Evolutionary conservation across 2,888 invertebrate species (phyloP), one percentile per base, ranked within the genome.

Genomic region (Cerastis leucographa): DNA sequence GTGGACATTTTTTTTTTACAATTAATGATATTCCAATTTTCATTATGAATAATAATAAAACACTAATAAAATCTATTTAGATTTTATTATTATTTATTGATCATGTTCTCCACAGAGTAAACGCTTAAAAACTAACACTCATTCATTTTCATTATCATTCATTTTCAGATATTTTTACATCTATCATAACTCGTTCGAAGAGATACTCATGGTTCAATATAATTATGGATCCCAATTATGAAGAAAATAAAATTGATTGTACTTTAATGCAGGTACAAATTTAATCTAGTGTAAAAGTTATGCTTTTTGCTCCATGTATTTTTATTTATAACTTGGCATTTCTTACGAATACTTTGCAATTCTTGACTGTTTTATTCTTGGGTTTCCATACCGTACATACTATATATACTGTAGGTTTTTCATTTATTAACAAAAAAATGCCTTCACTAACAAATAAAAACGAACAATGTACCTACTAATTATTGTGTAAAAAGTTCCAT

Each of bases 151-250:
- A 65, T 66, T 46, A 44, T 69, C 59, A 61, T 79, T 69, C 12
- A 75, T 72, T 83, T 83, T 83, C 83, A 83, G 82, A 64, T 19
- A 22, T 59, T 6, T 51, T 66, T 11, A 19, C 75, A 59, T 54
- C 29, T 64, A 62, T 61, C 17, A 46, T 25, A 11, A 42, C 22
- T 35, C 29, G 35, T 46, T 29, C 51, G 12, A 75, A 54, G 35
- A 70, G 40, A 40, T 74, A 35, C 5, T 11, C 42, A 6, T 35
- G 14, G 67, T 68, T 22, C n/a, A 25, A 19, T 51, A 22, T 11
- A 25, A 35, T 35, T 42, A 19, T 42, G 49, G n/a, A 19, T n/a
- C 14, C 19, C 49, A 44, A 2, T 56, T 4, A 54, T 56, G 7
- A n/a, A 17, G 12, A 2, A 65, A 19, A 44, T 17, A 2, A 65